Conservation (phyloP, 2,888 invertebrate genomes). For the Periphyllus acericola region DNA sequence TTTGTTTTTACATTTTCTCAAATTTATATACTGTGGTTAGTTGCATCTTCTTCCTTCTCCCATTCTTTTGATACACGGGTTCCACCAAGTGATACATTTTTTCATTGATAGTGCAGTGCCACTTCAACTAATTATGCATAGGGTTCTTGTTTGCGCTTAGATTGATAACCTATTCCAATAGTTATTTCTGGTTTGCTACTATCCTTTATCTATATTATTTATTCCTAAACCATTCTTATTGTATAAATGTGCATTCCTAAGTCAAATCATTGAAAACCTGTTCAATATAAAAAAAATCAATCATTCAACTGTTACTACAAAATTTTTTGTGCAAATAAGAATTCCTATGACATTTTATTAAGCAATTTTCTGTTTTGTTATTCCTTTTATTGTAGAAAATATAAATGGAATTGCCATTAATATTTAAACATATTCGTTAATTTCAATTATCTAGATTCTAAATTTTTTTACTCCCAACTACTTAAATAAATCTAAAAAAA, state of each 20-base stretch:
- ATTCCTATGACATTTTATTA: not conserved
- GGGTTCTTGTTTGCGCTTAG: not conserved
- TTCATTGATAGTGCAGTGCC: not conserved
- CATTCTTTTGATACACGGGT: not conserved
- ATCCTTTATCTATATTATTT: no score
- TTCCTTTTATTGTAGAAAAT: not conserved
- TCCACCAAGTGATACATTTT: not conserved
- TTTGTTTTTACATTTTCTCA: conserved; percentile 2
- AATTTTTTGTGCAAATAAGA: conserved; percentile 6
- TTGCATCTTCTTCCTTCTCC: not conserved
- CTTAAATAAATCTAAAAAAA: no score
- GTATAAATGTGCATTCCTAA: not conserved
- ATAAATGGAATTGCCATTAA: not conserved
- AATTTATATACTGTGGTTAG: not conserved
- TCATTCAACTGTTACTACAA: not conserved
- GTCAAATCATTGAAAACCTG: not conserved
- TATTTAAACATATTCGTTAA: not conserved
- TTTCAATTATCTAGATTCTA: no score
- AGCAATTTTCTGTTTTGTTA: no score
- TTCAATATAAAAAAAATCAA: not conserved
- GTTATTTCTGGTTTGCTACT: not conserved
- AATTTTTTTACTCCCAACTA: no score
- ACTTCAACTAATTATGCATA: not conserved
- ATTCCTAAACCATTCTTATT: not conserved
- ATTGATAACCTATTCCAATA: not conserved